Evolutionary conservation across 2,113 vertebrate species (phyloP), one percentile per base, ranked within the genome.

Genomic region (Boulengeromyrus knoepffleri): DNA sequence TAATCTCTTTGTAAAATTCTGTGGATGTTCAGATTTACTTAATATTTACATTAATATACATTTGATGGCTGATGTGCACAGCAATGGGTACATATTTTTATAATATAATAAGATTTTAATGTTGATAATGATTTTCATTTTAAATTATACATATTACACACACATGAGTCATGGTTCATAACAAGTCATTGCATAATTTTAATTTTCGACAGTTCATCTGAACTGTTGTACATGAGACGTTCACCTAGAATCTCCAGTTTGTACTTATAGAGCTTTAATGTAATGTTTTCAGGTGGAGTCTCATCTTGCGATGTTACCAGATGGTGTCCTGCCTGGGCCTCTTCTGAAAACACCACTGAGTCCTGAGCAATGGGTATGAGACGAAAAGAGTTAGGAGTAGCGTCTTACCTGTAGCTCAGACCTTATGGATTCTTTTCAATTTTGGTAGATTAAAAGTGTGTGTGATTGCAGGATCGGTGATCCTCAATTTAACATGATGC

Each of bases 281-380:
- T 74, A 31, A n/a, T 70, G 45, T 31, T 45, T 70, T 62, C 88
- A 96, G 96, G 94, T 96, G 89, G 91, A 95, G 85, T 91, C 88
- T 0, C 94, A 92, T 15, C 66, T 96, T 7, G 39, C 90, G 3
- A 80, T 88, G 85, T 90, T 96, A 0, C 90, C 95, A 2, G 90
- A 70, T n/a, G 93, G 91, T 90, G 89, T 86, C 39, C 90, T 95
- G 88, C 90, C 92, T 45, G 92, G 93, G 21, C 94, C 97, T 0
- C 96, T 98, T 88, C 95, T 98, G 2, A 94, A 90, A 77, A 62
- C 5, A 8, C 91, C 90, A 6, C 94, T 97, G 91, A 96, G 92
- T 58, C 74, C 95, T 31, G 92, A 93, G 84, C 95, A 94, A 91
- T 97, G 97, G 97, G 97, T 97, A 96, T 56, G 96, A 92, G 27